Percentiles rank a stretch among this genome's conserved stretches.
These are phyloP conservation scores for Cyclophora punctaria DNA, from an alignment of 2,888 invertebrate genomes.

Conservation along the genomic window DNA sequence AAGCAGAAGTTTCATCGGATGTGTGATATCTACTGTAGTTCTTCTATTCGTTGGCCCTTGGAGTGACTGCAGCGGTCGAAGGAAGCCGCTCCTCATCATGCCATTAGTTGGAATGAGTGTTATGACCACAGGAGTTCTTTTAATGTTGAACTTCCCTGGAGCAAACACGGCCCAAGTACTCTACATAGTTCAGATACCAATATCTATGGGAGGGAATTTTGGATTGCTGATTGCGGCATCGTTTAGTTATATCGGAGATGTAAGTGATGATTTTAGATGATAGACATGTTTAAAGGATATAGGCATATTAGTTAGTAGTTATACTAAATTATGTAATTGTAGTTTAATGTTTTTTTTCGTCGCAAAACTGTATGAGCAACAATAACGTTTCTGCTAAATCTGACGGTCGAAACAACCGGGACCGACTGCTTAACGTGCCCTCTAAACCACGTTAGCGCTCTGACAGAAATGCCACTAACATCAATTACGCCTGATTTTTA, in stretches of 20 bases:
- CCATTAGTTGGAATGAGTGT: conserved; percentile 73
- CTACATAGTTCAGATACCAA: conserved; percentile 74
- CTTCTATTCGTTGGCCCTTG: conserved; percentile 77
- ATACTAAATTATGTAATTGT: too few relatives aligned
- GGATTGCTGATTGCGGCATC: conserved; percentile 83
- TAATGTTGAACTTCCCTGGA: conserved; percentile 60
- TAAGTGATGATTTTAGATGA: conserved; percentile 56
- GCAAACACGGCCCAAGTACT: conserved; percentile 57
- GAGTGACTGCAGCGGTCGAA: conserved; percentile 76
- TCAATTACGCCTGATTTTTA: too few relatives aligned
- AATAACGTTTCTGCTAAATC: too few relatives aligned
- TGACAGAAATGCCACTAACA: too few relatives aligned
- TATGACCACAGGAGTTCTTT: conserved; percentile 59
- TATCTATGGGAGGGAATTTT: conserved; percentile 81
- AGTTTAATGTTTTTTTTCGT: too few relatives aligned
- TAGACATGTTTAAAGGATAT: too few relatives aligned
- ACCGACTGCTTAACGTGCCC: too few relatives aligned
- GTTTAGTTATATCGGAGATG: conserved; percentile 86
- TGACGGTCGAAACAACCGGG: too few relatives aligned
- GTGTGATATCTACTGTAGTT: conserved; percentile 76
- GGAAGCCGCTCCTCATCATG: conserved; percentile 74
- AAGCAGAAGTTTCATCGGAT: conserved; percentile 68
- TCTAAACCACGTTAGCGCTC: too few relatives aligned
- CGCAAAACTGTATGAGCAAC: too few relatives aligned
- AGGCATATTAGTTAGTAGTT: too few relatives aligned